These are phyloP conservation scores for Apolygus lucorum DNA, from an alignment of 1,140 invertebrate species.

Conservation along the genomic window DNA sequence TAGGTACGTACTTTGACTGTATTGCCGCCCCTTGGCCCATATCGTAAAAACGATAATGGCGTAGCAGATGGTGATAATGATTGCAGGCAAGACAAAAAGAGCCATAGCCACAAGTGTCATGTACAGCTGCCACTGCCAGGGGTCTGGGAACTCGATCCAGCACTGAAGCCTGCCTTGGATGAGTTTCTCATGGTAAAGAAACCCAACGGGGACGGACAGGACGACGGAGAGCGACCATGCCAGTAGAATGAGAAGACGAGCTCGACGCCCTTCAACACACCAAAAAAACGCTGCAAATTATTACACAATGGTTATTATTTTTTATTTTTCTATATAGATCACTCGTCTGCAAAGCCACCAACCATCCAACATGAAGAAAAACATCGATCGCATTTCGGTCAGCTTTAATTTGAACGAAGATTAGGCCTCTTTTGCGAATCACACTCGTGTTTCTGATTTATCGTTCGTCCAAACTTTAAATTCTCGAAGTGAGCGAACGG, in stretches of 20 bases:
- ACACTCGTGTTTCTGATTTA: no score
- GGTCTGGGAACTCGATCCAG: constrained; percentile 74
- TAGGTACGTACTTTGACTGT: constrained; percentile 35
- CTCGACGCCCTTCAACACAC: constrained; percentile 62
- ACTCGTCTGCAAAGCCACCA: no score
- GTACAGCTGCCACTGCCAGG: constrained; percentile 78
- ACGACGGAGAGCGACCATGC: constrained; percentile 76
- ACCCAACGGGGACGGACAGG: constrained; percentile 73
- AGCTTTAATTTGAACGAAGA: no score
- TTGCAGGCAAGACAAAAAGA: constrained; percentile 77
- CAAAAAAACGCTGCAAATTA: no score
- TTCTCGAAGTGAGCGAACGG: no score
- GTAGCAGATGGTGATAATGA: constrained; percentile 87
- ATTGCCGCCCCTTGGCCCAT: constrained; percentile 68
- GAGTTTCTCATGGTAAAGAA: constrained; percentile 69
- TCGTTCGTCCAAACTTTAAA: no score
- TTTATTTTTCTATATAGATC: no score
- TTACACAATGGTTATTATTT: no score
- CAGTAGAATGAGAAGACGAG: constrained; percentile 60
- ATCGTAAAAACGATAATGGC: constrained; percentile 86
- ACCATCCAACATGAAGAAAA: no score
- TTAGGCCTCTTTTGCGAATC: no score
- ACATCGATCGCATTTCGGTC: no score
- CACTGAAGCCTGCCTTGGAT: constrained; percentile 73
- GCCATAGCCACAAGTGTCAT: constrained; percentile 73